Evolutionary conservation across 1,140 invertebrate genomes (phyloP).

Genomic region (Leptinotarsa lineolata): DNA sequence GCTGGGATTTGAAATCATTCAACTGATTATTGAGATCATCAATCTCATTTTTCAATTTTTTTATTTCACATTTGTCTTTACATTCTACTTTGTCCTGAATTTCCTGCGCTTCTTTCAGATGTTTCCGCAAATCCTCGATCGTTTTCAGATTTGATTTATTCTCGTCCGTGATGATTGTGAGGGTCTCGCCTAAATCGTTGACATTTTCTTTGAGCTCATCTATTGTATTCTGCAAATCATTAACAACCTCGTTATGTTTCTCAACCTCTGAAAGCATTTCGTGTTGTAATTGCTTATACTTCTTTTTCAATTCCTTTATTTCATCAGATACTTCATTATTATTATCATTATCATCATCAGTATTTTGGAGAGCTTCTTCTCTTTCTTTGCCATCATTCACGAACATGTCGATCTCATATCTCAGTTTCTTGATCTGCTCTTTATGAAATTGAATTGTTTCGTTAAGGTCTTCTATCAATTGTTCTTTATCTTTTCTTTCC

Average conservation of each 20-base stretch:
- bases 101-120: background rate
- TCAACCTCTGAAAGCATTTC: no score
- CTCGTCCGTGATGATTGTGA: background rate
- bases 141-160: background rate
- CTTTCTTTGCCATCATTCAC: no score
- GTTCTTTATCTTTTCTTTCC: background rate
- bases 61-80: background rate
- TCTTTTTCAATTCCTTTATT: no score
- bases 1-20: background rate
- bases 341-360: no score
- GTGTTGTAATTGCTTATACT: no score
- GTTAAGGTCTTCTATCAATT: background rate
- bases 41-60: background rate
- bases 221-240: background rate
- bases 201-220: background rate
- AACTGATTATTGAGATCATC: background rate
- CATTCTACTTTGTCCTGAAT: background rate
- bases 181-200: background rate
- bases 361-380: no score
- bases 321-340: no score
- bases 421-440: no score
- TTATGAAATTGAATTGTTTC: background rate
- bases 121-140: background rate
- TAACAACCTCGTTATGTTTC: no score
- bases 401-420: no score